Percentiles rank a stretch among this genome's conserved stretches.
These are phyloP conservation scores for Phacellophora camtschatica DNA, from an alignment of 30 jellyfish, hydroid and myxozoan species.

Conservation along the genomic window DNA sequence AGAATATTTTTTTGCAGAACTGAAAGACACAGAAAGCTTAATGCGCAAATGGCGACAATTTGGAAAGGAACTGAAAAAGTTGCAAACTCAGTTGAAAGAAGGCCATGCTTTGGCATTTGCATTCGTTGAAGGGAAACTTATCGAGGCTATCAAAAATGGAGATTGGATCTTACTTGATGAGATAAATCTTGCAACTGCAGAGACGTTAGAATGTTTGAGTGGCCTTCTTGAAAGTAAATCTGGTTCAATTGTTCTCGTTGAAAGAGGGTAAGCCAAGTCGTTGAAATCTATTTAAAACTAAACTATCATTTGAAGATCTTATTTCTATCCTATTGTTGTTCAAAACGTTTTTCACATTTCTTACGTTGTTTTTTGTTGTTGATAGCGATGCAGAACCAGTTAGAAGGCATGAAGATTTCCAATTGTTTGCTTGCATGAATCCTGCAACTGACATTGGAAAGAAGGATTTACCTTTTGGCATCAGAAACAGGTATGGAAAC, in stretches of 20 bases:
- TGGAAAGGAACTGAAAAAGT: constrained; percentile 41
- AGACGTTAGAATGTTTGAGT: constrained; percentile 87
- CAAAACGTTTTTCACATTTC: too few species aligned
- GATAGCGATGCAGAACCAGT: constrained; percentile 89
- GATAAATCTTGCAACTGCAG: constrained; percentile 94
- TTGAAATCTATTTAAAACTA: too few species aligned
- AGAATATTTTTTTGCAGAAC: background rate
- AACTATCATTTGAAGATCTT: too few species aligned
- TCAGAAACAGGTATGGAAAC: constrained; percentile 79
- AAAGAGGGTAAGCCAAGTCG: constrained; percentile 81
- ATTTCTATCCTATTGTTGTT: too few species aligned
- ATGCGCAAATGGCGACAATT: constrained; percentile 41
- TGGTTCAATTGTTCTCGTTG: constrained; percentile 89
- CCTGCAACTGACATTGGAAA: constrained; percentile 99
- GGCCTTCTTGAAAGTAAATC: constrained; percentile 84
- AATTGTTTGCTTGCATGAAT: constrained; percentile 99
- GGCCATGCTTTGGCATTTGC: constrained; percentile 72
- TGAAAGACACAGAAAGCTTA: constrained; percentile 7
- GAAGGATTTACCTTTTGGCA: constrained; percentile 92
- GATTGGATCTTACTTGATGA: constrained; percentile 98
- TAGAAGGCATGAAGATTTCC: constrained; percentile 81
- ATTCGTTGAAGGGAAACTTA: constrained; percentile 85
- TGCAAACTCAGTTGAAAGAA: constrained; percentile 47
- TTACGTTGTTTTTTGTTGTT: too few species aligned
- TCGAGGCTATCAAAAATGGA: constrained; percentile 81